Percentiles rank a stretch among this genome's conserved stretches.
phyloP scores from a whole-genome alignment of 1,140 invertebrate species.

The Pogonognathellus flavescens region DNA sequence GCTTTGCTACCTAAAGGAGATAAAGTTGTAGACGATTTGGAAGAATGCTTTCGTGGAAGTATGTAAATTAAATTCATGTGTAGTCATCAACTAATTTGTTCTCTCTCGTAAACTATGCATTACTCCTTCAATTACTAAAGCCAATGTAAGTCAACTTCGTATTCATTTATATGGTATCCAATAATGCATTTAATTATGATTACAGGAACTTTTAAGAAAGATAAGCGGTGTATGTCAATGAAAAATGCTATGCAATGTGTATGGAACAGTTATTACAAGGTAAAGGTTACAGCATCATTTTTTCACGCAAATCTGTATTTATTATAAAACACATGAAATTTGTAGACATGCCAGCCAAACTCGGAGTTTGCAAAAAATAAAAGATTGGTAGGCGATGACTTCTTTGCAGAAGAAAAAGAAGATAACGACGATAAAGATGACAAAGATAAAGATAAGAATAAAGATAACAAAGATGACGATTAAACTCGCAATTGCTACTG shows the following conservation, averaged over 20 bases:
- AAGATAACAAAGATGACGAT: too few relatives aligned
- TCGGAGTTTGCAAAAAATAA: neutral
- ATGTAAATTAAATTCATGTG: neutral
- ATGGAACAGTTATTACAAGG: neutral
- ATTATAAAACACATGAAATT: neutral
- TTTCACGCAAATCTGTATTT: neutral
- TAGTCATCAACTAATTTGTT: too few relatives aligned
- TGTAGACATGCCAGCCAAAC: neutral
- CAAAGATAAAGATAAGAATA: too few relatives aligned
- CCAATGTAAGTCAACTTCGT: too few relatives aligned
- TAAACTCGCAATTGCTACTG: too few relatives aligned
- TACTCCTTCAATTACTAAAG: too few relatives aligned
- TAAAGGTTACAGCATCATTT: too few relatives aligned
- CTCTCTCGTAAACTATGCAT: too few relatives aligned
- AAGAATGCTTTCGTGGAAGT: neutral
- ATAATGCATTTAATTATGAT: neutral
- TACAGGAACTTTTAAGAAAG: neutral
- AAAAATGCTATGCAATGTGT: conserved; percentile 19
- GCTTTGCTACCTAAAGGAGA: neutral
- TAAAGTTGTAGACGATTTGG: neutral
- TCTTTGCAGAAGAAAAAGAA: neutral
- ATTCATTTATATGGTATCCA: too few relatives aligned
- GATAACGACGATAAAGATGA: neutral
- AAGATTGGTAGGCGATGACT: neutral
- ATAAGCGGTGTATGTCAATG: neutral